Conservation (phyloP, 1,140 invertebrate species). For the Drosophila truncata region DNA sequence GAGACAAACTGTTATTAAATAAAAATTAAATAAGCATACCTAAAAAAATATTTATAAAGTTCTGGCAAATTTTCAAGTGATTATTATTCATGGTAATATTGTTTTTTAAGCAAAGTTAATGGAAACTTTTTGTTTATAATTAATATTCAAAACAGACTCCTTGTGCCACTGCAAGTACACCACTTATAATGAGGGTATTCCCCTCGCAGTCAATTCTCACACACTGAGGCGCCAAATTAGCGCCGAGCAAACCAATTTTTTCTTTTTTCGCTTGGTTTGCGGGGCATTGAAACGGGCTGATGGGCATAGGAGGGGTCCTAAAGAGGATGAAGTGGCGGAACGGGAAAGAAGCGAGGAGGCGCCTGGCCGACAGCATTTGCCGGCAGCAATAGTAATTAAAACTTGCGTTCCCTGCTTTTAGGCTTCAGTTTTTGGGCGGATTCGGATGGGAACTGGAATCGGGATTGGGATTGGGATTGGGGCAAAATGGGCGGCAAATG, state of each 20-base stretch:
- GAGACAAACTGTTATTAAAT: too few species aligned
- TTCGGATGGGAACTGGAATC: neutral
- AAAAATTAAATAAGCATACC: too few species aligned
- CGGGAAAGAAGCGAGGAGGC: neutral
- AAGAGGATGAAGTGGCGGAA: neutral
- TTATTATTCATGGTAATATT: neutral
- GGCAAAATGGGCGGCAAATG: constrained; percentile 21
- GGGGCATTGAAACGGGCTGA: constrained; percentile 6
- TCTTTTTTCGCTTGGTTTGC: constrained; percentile 37
- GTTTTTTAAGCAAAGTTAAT: neutral
- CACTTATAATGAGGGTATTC: constrained; percentile 25
- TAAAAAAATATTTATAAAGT: too few species aligned
- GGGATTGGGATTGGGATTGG: neutral
- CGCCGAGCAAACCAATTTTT: constrained; percentile 43
- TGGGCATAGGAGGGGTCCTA: neutral
- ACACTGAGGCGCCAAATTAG: constrained; percentile 79
- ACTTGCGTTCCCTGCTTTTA: constrained; percentile 78
- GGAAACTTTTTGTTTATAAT: neutral
- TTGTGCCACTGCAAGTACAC: neutral
- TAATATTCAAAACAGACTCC: too few species aligned
- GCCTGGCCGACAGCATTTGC: constrained; percentile 66
- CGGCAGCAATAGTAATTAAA: constrained; percentile 77
- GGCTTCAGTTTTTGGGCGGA: constrained; percentile 34
- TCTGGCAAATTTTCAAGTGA: neutral
- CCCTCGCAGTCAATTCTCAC: constrained; percentile 64